These are phyloP conservation scores for Eulimnadia texana DNA, from an alignment of 1,140 invertebrate species.

Conservation along the genomic window DNA sequence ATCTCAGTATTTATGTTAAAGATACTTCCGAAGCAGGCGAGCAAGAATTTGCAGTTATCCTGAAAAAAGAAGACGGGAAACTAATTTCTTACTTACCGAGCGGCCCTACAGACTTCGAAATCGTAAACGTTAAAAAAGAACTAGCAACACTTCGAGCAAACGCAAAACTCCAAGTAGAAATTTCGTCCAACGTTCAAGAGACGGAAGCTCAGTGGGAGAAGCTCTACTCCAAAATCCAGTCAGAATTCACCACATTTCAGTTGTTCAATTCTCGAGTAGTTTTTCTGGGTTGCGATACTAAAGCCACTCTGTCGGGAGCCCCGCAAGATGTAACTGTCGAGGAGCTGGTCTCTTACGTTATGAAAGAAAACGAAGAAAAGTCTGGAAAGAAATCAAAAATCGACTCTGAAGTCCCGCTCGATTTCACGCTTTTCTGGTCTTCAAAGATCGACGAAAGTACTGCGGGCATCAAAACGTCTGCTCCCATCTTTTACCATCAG, in stretches of 20 bases:
- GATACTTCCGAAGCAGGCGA: neutral
- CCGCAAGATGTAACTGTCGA: conserved; percentile 12
- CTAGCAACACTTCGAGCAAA: neutral
- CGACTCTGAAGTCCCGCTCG: neutral
- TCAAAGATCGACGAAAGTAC: conserved; percentile 1
- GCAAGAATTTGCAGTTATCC: neutral
- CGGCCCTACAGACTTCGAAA: neutral
- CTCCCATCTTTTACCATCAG: conserved; percentile 35
- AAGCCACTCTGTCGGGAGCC: conserved; percentile 2
- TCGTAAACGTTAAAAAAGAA: neutral
- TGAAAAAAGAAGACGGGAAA: neutral
- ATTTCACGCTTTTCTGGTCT: conserved; percentile 9
- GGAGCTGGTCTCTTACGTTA: conserved; percentile 1
- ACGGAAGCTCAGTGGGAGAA: neutral
- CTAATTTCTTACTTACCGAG: neutral
- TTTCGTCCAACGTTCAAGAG: conserved; percentile 2
- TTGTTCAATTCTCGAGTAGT: conserved; percentile 2
- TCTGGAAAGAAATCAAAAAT: neutral
- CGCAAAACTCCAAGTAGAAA: neutral
- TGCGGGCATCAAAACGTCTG: conserved; percentile 21
- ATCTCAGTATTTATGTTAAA: neutral
- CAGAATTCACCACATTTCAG: conserved; percentile 6
- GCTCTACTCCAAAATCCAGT: conserved; percentile 3
- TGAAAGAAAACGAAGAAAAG: neutral
- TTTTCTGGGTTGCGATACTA: neutral